Evolutionary conservation across 2,797 vertebrate species (phyloP), one percentile per base, ranked within the genome.

Genomic region (Danio tinwini): DNA sequence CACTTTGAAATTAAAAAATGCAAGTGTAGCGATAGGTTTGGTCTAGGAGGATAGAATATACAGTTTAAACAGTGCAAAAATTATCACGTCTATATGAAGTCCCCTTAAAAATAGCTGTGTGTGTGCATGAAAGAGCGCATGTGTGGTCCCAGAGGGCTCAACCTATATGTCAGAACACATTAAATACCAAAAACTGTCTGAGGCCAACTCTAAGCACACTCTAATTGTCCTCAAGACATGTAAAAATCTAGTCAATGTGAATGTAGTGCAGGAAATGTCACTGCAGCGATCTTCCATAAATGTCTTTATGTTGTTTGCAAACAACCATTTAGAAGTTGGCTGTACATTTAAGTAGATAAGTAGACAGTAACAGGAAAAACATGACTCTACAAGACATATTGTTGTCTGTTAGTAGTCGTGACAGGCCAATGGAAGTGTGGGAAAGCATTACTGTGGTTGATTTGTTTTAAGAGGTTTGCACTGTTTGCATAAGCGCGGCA

Each of bases 391-490:
- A n/a, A 42, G 56, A 50, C 8, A 42, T 16, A 52, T 37, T 17
- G 56, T 14, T 59, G 44, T 75, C 3, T 64, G 12, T 76, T 76
- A 1, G 13, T 44, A 6, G 16, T 9, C 45, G 40, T 55, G 50
- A 44, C 2, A 12, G 39, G 14, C 17, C 3, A n/a, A 17, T 56
- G 49, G 17, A 65, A 37, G 39, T 67, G 19, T 76, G 19, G 19
- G 19, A 55, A 39, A 42, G 39, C 55, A 16, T 59, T 56, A 77
- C 3, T 16, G 64, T 21, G 56, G 44, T 69, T 58, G 5, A 55
- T 65, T 58, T 49, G 19, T 73, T 73, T 44, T 56, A 58, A 63
- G n/a, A 52, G 59, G 12, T 29, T 64, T 52, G 73, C 29, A 63
- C 4, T 14, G 45, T 74, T 19, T 52, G 17, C 17, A 64, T 70